These are phyloP conservation scores for Tinea trinotella DNA, from an alignment of 2,888 invertebrate genomes.

Conservation along the genomic window DNA sequence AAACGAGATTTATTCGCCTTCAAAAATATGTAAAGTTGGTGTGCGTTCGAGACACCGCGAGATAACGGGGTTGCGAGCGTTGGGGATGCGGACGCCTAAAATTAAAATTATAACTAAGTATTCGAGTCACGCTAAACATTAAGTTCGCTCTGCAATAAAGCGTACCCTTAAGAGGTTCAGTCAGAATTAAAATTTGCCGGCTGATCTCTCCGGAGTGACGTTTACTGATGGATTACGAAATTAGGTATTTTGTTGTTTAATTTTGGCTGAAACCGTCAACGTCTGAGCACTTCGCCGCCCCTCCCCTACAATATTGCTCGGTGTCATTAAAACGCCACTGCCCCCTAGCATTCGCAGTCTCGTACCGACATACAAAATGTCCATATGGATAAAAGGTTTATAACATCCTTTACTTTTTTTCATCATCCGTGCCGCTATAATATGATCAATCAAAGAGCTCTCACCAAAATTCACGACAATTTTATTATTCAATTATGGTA, in stretches of 20 bases:
- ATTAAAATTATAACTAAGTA: constrained; percentile 68
- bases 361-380: background rate
- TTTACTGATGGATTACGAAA: constrained; percentile 61
- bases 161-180: constrained; percentile 51
- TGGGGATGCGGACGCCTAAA: constrained; percentile 43
- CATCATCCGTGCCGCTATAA: constrained; percentile 4
- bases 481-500: constrained; percentile 57
- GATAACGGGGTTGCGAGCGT: constrained; percentile 35
- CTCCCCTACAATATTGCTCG: constrained; percentile 4
- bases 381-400: background rate
- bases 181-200: constrained; percentile 67
- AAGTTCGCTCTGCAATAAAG: constrained; percentile 62
- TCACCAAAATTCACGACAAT: constrained; percentile 43
- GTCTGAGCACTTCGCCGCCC: background rate
- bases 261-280: constrained; percentile 22
- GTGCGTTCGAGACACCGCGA: constrained; percentile 38
- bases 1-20: constrained; percentile 60
- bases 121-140: constrained; percentile 71
- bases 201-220: constrained; percentile 56
- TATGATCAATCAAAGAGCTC: constrained; percentile 13
- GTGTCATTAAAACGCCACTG: background rate
- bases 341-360: background rate
- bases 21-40: constrained; percentile 64
- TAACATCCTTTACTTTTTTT: background rate
- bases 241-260: constrained; percentile 34